These are phyloP conservation scores for Caenorhabditis afra DNA, from an alignment of 2,888 invertebrate species.

Conservation along the genomic window DNA sequence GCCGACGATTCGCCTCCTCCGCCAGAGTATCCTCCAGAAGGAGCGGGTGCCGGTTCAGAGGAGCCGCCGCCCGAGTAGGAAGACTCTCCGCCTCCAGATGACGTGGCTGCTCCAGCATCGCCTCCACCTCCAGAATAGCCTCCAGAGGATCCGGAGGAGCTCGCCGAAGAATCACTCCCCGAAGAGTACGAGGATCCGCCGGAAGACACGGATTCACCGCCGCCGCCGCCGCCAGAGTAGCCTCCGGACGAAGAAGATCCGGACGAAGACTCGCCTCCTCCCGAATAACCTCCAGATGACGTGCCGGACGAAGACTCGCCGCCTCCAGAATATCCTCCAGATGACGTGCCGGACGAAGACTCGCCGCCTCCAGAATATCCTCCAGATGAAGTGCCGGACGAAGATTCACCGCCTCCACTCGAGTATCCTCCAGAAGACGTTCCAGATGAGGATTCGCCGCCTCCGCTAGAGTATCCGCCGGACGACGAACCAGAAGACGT, in stretches of 20 bases:
- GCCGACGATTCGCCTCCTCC: constrained; percentile 37
- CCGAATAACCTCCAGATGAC: constrained; percentile 26
- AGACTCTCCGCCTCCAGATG: constrained; percentile 35
- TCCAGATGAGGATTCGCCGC: constrained; percentile 8
- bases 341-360: background rate
- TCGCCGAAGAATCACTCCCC: constrained; percentile 39
- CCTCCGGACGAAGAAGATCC: constrained; percentile 35
- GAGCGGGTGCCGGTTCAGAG: constrained; percentile 11
- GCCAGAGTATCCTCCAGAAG: constrained; percentile 43
- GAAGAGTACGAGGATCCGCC: constrained; percentile 3
- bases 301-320: constrained; percentile 21
- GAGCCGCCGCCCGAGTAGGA: background rate
- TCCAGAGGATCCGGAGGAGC: constrained; percentile 31
- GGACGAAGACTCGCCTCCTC: constrained; percentile 24
- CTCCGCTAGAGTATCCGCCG: constrained; percentile 20
- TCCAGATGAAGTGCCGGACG: background rate
- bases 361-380: constrained; percentile 22
- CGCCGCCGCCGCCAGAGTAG: constrained; percentile 23
- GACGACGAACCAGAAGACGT: background rate
- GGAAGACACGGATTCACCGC: too few relatives aligned
- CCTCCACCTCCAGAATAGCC: constrained; percentile 40
- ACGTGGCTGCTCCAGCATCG: constrained; percentile 21
- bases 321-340: constrained; percentile 18
- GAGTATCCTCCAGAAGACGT: constrained; percentile 15
- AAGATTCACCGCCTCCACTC: constrained; percentile 10